These are phyloP conservation scores for Brachylomia viminalis DNA, from an alignment of 2,888 invertebrate species.

Conservation along the genomic window DNA sequence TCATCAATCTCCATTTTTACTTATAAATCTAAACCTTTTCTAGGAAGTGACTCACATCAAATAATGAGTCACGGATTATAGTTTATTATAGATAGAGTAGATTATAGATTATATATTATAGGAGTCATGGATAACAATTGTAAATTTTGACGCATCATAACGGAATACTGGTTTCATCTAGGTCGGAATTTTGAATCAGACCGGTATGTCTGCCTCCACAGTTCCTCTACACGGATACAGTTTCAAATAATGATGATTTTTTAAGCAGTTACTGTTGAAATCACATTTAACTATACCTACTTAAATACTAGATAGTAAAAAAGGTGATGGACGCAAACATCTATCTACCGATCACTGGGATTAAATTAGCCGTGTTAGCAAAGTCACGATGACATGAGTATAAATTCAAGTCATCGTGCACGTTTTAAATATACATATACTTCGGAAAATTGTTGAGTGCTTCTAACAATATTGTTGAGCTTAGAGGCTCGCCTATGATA, in stretches of 20 bases:
- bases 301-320: slow-evolving; percentile 1
- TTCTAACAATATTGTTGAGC: slow-evolving; percentile 22
- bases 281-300: background rate
- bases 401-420: slow-evolving; percentile 44
- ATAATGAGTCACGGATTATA: slow-evolving; percentile 12
- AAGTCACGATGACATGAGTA: background rate
- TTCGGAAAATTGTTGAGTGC: slow-evolving; percentile 24
- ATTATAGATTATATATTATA: too few relatives aligned
- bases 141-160: slow-evolving; percentile 23
- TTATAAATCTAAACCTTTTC: slow-evolving; percentile 8
- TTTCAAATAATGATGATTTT: slow-evolving; percentile 1
- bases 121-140: slow-evolving; percentile 2
- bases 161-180: slow-evolving; percentile 23
- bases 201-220: slow-evolving; percentile 13
- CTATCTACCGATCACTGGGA: slow-evolving; percentile 15
- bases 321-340: background rate
- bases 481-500: slow-evolving; percentile 40
- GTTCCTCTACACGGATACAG: background rate
- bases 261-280: background rate
- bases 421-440: slow-evolving; percentile 21
- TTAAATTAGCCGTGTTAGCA: slow-evolving; percentile 22
- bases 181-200: slow-evolving; percentile 1
- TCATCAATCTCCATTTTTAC: slow-evolving; percentile 7
- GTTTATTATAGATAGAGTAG: too few relatives aligned
- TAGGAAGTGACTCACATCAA: slow-evolving; percentile 7